Evolutionary conservation across 2,113 vertebrate genomes (phyloP).

Genomic region (Catagonus wagneri): DNA sequence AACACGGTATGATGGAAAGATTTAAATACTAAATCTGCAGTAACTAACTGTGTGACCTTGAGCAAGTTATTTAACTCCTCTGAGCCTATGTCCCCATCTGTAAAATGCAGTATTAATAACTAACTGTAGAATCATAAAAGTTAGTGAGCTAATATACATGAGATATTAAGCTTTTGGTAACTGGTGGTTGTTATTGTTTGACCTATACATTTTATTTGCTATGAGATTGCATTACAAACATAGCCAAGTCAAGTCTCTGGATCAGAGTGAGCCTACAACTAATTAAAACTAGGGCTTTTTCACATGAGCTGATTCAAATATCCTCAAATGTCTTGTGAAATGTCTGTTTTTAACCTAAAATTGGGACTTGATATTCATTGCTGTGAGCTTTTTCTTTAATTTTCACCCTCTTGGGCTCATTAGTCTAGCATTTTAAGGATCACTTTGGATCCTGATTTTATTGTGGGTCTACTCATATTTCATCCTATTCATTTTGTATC

Average conservation of each 20-base stretch:
- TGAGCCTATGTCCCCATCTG: neutral
- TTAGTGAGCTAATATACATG: neutral
- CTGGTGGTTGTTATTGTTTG: neutral
- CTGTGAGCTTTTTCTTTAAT: neutral
- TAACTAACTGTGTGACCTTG: constrained; percentile 5
- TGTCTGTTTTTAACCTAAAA: neutral
- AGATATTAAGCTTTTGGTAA: neutral
- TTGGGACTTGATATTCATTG: neutral
- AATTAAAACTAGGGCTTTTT: constrained; percentile 28
- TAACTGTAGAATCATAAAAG: neutral
- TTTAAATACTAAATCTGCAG: neutral
- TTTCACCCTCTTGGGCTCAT: neutral
- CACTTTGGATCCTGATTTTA: neutral
- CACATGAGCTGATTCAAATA: neutral
- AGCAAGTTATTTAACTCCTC: constrained; percentile 2
- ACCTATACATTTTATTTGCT: neutral
- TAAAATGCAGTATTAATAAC: neutral
- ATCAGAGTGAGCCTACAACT: neutral
- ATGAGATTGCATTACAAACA: neutral
- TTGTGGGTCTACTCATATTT: neutral
- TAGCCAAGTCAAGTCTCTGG: neutral
- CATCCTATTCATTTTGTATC: neutral
- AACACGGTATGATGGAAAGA: neutral
- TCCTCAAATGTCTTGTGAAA: neutral
- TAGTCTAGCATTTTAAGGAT: neutral